Conservation (phyloP, 2,113 vertebrate species). For the Callocephalon fimbriatum region DNA sequence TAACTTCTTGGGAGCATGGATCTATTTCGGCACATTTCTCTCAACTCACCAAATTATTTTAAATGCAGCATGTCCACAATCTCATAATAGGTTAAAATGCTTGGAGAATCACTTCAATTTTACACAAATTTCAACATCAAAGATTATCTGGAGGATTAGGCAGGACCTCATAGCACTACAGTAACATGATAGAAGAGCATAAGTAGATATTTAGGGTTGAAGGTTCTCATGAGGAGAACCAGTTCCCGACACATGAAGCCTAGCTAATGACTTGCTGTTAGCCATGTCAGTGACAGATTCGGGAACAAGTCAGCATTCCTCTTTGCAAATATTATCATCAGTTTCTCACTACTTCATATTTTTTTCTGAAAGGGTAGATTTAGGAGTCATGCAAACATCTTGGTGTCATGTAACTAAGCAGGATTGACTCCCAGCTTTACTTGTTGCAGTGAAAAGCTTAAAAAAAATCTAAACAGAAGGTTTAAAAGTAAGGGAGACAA, state of each 20-base stretch:
- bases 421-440: neutral
- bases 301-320: neutral
- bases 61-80: neutral
- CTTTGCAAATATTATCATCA: neutral
- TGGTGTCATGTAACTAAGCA: neutral
- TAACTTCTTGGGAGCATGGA: constrained; percentile 44
- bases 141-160: neutral
- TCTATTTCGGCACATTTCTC: constrained; percentile 53
- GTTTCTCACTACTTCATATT: neutral
- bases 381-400: neutral
- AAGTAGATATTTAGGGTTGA: neutral
- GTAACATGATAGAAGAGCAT: neutral
- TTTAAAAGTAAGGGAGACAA: neutral
- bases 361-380: neutral
- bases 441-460: neutral
- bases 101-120: constrained; percentile 13
- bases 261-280: neutral
- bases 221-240: neutral
- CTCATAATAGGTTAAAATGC: constrained; percentile 27
- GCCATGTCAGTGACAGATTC: neutral
- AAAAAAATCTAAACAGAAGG: neutral
- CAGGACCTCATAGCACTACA: neutral
- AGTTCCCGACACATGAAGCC: neutral
- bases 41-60: constrained; percentile 42
- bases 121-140: constrained; percentile 21